A percentile compares a stretch with the other conserved stretches of the same genome.
Evolutionary conservation across 1,140 invertebrate species (phyloP).

Genomic region (Thaumetopoea pityocampa): DNA sequence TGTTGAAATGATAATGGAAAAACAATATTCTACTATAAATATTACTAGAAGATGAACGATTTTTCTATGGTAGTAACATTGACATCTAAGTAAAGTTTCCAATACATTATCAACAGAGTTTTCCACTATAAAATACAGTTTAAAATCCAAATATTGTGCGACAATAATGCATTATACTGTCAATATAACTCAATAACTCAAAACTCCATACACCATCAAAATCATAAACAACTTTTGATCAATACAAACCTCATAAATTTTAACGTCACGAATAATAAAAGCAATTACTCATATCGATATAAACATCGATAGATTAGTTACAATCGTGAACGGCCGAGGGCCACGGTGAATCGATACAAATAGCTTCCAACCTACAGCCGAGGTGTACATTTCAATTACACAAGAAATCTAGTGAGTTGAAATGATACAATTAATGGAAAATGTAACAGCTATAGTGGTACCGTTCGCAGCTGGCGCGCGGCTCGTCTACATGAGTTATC

Average conservation of each 20-base stretch:
- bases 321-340: slow-evolving; percentile 40
- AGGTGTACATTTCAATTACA: slow-evolving; percentile 50
- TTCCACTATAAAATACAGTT: too few relatives aligned
- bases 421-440: slow-evolving; percentile 71
- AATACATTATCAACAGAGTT: too few relatives aligned
- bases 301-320: slow-evolving; percentile 43
- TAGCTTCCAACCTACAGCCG: slow-evolving; percentile 52
- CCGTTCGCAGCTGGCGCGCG: slow-evolving; percentile 53
- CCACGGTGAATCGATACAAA: slow-evolving; percentile 47
- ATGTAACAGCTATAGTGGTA: slow-evolving; percentile 62
- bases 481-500: slow-evolving; percentile 68
- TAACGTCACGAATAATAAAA: slow-evolving; percentile 21
- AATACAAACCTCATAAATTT: slow-evolving; percentile 1
- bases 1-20: too few relatives aligned
- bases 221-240: too few relatives aligned
- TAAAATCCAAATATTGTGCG: too few relatives aligned
- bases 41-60: too few relatives aligned
- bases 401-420: slow-evolving; percentile 32
- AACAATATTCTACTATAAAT: too few relatives aligned
- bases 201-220: too few relatives aligned
- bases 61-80: too few relatives aligned
- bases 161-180: too few relatives aligned
- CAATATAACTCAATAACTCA: too few relatives aligned
- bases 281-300: slow-evolving; percentile 42
- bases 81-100: slow-evolving; percentile 7